A percentile compares a stretch with the other conserved stretches of the same genome.
Evolutionary conservation across 2,888 invertebrate genomes (phyloP).

Genomic region (Drosophila hawaiiensis): DNA sequence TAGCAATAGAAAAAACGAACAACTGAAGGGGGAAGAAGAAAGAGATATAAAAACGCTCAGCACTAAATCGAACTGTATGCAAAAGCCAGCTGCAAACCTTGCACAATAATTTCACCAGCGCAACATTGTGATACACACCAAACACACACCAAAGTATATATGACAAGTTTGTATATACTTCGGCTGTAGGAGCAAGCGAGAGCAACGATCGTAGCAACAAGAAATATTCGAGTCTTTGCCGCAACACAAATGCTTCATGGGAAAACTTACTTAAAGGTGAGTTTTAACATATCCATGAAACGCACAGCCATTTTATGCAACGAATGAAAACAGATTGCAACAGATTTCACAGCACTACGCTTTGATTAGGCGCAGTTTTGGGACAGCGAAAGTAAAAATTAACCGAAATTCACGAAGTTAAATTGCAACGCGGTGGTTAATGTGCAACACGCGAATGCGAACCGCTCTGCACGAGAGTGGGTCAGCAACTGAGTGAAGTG

Average conservation of each 20-base stretch:
- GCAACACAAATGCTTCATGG: constrained; percentile 34
- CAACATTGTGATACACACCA: constrained; percentile 30
- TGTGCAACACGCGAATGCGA: constrained; percentile 1
- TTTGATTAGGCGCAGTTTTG: constrained; percentile 20
- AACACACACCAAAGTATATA: neutral
- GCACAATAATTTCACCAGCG: constrained; percentile 74
- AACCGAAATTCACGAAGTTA: constrained; percentile 13
- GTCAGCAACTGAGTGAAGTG: constrained; percentile 51
- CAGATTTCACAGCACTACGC: constrained; percentile 28
- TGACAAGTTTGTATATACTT: constrained; percentile 20
- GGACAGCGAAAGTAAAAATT: constrained; percentile 42
- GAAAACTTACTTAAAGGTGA: constrained; percentile 82
- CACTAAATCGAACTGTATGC: constrained; percentile 43
- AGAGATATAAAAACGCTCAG: constrained; percentile 11
- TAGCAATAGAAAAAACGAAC: constrained; percentile 40
- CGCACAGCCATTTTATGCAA: constrained; percentile 63
- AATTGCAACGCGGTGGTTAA: neutral
- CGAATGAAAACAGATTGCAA: constrained; percentile 14
- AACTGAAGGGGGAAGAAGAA: constrained; percentile 22
- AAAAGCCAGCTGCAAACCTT: constrained; percentile 59
- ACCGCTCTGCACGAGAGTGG: constrained; percentile 39
- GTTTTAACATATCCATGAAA: constrained; percentile 77
- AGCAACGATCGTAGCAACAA: constrained; percentile 29
- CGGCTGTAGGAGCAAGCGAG: constrained; percentile 27
- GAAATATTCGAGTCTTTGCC: constrained; percentile 36